Base-by-base conservation (phyloP, 2,888 invertebrate species). In the Charanyca ferruginea region DNA sequence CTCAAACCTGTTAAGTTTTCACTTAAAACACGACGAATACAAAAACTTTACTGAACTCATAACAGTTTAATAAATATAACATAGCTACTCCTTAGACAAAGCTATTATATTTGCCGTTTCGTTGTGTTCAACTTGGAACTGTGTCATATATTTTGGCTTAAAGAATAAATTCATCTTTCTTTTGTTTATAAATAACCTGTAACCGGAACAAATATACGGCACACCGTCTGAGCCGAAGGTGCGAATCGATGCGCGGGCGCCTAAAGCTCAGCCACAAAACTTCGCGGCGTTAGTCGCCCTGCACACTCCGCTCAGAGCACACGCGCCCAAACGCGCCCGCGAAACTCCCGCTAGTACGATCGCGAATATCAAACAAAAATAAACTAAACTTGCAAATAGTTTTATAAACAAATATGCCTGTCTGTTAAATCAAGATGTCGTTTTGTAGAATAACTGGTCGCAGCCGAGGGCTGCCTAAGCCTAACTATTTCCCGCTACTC, bases 371-470 rank as follows among this genome's bases (percentile, higher is more conserved):
- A 79, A 84, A 84, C 79, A 78, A 80, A 79, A 85, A 77, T 81
- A 80, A 79, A 83, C 73, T 75, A 67, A 63, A 60, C 44, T 77
- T 72, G 38, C 45, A 48, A 63, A 73, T 80, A 73, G 63, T 84
- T 77, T 77, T 88, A 87, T 89, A 93, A 92, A 92, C 91, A 94
- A 94, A 90, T 90, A 94, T 94, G 94, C 88, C 83, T 84, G 91
- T 86, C 80, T 94, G 87, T 83, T 72, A 77, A 83, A 70, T 80
- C 82, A 87, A 84, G 64, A 97, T 97, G 96, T 97, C 97, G 87
- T 97, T 97, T 91, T 98, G 98, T 92, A 97, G 98, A 90, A 98
- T 98, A 83, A 98, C 98, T 68, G 97, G 98, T 84, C 97, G 97
- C 90, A 97, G 97, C 91, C 96, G 97, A 83, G 97, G 97, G 85